Base-by-base conservation (phyloP, 2,113 vertebrate genomes). In the Turdus rufiventris region DNA sequence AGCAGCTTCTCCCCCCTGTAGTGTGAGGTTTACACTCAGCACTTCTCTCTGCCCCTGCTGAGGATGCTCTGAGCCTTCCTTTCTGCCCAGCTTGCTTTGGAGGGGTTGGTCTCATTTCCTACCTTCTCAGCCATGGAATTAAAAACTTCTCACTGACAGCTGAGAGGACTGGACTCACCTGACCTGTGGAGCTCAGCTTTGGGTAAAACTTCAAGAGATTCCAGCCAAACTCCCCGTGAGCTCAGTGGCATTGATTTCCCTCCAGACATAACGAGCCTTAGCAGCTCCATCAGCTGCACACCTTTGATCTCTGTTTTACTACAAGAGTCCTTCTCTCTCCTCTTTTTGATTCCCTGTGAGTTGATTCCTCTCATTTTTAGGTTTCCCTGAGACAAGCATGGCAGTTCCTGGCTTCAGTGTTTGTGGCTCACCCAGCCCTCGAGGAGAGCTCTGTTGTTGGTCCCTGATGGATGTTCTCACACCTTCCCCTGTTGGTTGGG, bases 221-320 rank as follows among this genome's bases (percentile, higher is more conserved):
- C 45, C 23, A 73, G 63, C 23, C 36, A 34, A 85, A 61, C 54
- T 93, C 54, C 38, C 54, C 2, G 1, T 54, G 43, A 89, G 84
- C 81, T 94, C 88, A n/a, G 66, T 79, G 77, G 73, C 73, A 87
- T 63, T 79, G 96, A 82, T 96, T 96, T 94, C 48, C 25, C 76
- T 88, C 25, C 56, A 80, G 87, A 28, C 1, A 9, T 74, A 89
- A 94, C 18, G 53, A 96, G 77, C 91, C 89, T 93, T 63, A 75
- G 93, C 96, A 95, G 88, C 72, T 80, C 91, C 82, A 43, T 50
- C 86, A 87, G 86, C 18, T 74, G 80, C 20, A 10, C 36, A 20
- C 48, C 91, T 93, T 93, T 93, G 94, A 94, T 94, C 94, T 94
- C 65, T 78, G 34, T 56, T 93, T 96, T 83, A 85, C 71, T 60